These are phyloP conservation scores for Malurus leucopterus DNA, from an alignment of 2,797 vertebrate species.

Conservation along the genomic window DNA sequence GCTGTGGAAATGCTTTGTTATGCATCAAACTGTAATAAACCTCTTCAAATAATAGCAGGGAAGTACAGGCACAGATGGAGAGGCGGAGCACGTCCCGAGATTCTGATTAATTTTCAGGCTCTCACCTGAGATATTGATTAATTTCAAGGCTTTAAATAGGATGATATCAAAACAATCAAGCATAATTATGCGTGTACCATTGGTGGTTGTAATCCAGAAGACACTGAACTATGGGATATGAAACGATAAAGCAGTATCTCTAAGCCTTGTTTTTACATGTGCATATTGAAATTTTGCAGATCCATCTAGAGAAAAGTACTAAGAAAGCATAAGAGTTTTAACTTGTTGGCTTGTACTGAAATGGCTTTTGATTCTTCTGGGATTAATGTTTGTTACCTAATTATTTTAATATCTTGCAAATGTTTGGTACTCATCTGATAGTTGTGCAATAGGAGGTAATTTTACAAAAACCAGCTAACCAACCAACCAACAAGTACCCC, in stretches of 20 bases:
- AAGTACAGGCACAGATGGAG: conserved; percentile 41
- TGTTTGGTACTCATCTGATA: background rate
- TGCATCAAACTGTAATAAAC: conserved; percentile 54
- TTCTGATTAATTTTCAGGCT: conserved; percentile 27
- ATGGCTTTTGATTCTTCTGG: background rate
- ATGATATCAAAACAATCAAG: conserved; percentile 37
- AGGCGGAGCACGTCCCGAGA: conserved; percentile 39
- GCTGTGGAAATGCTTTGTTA: conserved; percentile 45
- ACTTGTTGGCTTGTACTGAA: background rate
- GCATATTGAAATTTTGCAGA: background rate
- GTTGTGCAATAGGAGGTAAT: background rate
- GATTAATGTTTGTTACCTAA: background rate
- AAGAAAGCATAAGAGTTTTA: background rate
- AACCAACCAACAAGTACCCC: background rate
- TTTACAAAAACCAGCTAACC: background rate
- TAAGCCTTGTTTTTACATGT: background rate
- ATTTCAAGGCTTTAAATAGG: conserved; percentile 27
- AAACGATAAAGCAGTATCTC: background rate
- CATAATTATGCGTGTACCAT: background rate
- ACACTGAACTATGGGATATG: background rate
- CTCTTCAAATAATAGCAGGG: conserved; percentile 32
- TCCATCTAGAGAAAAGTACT: background rate
- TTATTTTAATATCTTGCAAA: background rate
- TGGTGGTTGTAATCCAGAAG: background rate
- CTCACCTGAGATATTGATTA: conserved; percentile 25